A percentile compares a stretch with the other conserved stretches of the same genome.
Conservation (phyloP, 2,797 vertebrate species). For the Ibycter americanus region DNA sequence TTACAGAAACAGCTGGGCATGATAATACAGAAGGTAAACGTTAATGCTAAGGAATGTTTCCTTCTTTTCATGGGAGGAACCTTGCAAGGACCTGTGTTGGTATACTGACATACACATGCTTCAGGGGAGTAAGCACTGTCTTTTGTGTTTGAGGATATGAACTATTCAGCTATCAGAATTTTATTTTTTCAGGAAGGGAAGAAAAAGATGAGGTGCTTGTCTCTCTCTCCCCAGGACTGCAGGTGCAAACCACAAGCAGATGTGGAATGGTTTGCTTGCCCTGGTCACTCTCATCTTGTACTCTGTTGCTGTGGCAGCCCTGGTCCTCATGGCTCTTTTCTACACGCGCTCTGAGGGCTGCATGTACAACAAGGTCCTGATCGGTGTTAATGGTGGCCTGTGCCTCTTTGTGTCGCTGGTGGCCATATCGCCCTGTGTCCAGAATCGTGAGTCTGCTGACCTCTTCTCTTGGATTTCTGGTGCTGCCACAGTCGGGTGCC, state of each 20-base stretch:
- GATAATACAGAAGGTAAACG: background rate
- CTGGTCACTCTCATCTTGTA: constrained; percentile 89
- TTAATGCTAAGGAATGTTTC: background rate
- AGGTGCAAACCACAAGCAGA: constrained; percentile 85
- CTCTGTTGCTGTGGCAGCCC: constrained; percentile 84
- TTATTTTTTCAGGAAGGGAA: background rate
- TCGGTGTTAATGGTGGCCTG: constrained; percentile 90
- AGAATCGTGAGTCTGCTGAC: constrained; percentile 83
- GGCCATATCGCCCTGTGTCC: constrained; percentile 92
- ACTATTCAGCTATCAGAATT: background rate
- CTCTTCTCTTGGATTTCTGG: background rate
- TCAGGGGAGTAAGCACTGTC: background rate
- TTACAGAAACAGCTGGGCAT: background rate
- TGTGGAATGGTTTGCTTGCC: constrained; percentile 91
- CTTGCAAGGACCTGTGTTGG: background rate
- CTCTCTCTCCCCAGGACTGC: constrained; percentile 81
- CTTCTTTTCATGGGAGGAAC: background rate
- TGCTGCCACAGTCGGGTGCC: background rate
- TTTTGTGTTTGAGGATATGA: background rate
- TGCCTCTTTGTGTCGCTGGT: constrained; percentile 89
- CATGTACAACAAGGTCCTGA: constrained; percentile 89
- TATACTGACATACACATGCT: rapidly evolving
- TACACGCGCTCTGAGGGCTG: constrained; percentile 90
- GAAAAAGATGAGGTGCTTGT: background rate
- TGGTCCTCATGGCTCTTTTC: constrained; percentile 86